Evolutionary conservation across 2,888 invertebrate species (phyloP), one percentile per base, ranked within the genome.

Genomic region (Drosophila histrio): DNA sequence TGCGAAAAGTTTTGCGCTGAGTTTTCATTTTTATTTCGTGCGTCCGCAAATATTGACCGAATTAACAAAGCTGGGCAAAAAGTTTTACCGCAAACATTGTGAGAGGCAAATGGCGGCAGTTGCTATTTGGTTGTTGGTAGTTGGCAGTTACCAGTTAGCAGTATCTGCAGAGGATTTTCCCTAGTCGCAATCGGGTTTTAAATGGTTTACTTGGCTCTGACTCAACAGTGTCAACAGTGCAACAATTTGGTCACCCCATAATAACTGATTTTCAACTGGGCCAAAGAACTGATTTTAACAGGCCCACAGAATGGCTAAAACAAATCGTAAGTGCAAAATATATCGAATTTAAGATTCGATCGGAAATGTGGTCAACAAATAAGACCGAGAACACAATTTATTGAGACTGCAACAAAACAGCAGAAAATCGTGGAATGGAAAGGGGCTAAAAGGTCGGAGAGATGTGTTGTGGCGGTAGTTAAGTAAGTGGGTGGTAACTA

Each of bases 41-140:
- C 85, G 85, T 80, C 82, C 77, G 85, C 86, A 89, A 87, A 89
- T 89, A 88, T 84, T 86, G 85, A 89, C 89, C 89, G 89, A 88
- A 86, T 86, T 89, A 89, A 89, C 87, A 86, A 88, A 88, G 72
- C 87, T 72, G 76, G 15, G 71, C 61, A 46, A 66, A 82, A 87
- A 54, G 61, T 73, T 84, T 70, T 50, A 61, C 86, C 70, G 68
- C 86, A 87, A 72, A 70, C 74, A 82, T 65, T 59, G 67, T 50
- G 64, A 68, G 53, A 61, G 22, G 60, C 62, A 64, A 80, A 65
- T 68, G 61, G 53, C 53, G 8, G 47, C 50, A 52, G 58, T 53
- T 26, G 24, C 34, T 32, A 19, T 36, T 8, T 22, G 41, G 22
- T 13, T 21, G 21, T 28, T 52, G 39, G 7, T 43, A 30, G 36